These are phyloP conservation scores for Gymnothorax javanicus DNA, from an alignment of 2,797 vertebrate species.

Conservation along the genomic window DNA sequence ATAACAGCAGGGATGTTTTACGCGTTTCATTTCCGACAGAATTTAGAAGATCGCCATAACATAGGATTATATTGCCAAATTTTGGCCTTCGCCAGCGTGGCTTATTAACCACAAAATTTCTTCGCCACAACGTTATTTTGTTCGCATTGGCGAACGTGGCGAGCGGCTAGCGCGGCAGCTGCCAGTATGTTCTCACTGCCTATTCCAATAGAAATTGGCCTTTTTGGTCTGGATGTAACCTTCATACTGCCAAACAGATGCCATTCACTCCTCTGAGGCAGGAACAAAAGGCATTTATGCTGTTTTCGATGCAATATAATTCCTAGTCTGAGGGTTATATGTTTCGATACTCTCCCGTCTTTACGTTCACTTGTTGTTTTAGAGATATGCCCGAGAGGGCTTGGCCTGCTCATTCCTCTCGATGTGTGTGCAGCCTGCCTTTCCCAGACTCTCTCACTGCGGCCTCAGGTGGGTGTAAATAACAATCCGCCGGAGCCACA, in stretches of 20 bases:
- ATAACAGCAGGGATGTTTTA: too few relatives aligned
- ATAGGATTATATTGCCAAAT: too few relatives aligned
- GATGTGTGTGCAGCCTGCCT: not conserved
- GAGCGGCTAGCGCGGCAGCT: too few relatives aligned
- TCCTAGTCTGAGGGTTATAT: not conserved
- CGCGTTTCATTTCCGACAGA: too few relatives aligned
- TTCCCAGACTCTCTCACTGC: not conserved
- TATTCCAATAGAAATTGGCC: not conserved
- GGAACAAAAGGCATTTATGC: not conserved
- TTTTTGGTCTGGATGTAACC: not conserved
- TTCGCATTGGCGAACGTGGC: too few relatives aligned
- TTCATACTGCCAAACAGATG: not conserved
- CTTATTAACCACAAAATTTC: too few relatives aligned
- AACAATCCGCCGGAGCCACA: conserved; percentile 18
- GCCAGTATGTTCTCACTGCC: not conserved
- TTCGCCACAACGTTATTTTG: too few relatives aligned
- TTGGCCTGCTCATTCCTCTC: not conserved
- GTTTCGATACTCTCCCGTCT: not conserved
- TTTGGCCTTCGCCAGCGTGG: too few relatives aligned
- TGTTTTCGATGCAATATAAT: not conserved
- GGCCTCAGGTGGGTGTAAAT: conserved; percentile 29
- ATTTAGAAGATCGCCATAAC: too few relatives aligned
- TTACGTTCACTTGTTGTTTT: conserved; percentile 17
- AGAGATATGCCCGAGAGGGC: not conserved
- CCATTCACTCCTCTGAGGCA: not conserved